phyloP scores from a whole-genome alignment of 2,888 invertebrate species.

The Coleophora flavipennella region DNA sequence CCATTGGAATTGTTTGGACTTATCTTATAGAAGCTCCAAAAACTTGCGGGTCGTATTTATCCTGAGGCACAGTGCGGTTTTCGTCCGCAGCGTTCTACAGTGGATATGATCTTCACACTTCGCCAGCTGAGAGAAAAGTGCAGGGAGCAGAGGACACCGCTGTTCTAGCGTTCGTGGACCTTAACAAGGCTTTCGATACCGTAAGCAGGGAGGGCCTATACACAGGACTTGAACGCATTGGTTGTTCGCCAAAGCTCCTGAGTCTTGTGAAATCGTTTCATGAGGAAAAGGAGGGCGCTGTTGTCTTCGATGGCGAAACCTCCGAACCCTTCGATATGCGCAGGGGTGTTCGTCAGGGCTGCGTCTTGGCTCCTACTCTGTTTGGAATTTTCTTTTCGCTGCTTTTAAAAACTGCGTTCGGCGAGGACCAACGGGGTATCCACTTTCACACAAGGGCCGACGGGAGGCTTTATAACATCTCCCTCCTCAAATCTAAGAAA shows the following conservation, averaged over 20 bases:
- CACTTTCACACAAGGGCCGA: no score
- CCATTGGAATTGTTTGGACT: no score
- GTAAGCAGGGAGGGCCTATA: background rate
- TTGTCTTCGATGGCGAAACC: constrained; percentile 1
- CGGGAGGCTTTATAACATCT: no score
- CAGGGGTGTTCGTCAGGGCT: no score
- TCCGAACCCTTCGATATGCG: constrained; percentile 2
- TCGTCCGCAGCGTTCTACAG: background rate
- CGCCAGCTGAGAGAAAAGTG: constrained; percentile 3
- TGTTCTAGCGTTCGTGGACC: constrained; percentile 3
- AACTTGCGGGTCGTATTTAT: background rate
- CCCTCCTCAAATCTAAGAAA: no score
- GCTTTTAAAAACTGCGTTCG: no score
- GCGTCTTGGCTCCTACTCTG: no score
- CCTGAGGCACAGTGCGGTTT: background rate
- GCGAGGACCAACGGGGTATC: no score
- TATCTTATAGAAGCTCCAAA: no score
- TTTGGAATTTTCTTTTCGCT: no score
- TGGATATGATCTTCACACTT: constrained; percentile 1
- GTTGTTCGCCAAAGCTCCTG: constrained; percentile 4
- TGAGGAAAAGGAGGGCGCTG: constrained; percentile 1
- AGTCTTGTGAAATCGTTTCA: constrained; percentile 1
- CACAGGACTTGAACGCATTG: background rate
- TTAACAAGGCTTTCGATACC: constrained; percentile 4
- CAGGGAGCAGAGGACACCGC: background rate